Conservation (phyloP, 2,888 invertebrate species). For the Diarsia rubi region DNA sequence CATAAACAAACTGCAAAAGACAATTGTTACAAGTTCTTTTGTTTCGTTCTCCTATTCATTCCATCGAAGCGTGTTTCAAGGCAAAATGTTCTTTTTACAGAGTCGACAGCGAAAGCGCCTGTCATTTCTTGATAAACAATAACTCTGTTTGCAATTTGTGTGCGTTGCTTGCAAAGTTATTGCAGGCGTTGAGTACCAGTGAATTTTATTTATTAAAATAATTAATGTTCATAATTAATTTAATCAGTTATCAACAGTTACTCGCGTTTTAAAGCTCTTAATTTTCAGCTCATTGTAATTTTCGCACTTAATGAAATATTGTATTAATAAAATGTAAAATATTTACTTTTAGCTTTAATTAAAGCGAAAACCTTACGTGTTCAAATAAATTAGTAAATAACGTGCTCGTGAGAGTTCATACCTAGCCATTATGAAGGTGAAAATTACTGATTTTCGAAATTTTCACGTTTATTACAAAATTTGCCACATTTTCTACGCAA, state of each 20-base stretch:
- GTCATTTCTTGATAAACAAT: conserved; percentile 75
- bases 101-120: conserved; percentile 71
- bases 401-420: background rate
- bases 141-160: conserved; percentile 66
- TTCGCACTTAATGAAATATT: background rate
- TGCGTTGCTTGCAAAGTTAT: conserved; percentile 64
- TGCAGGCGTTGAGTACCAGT: conserved; percentile 39
- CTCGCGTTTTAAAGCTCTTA: background rate
- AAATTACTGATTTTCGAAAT: conserved; percentile 33
- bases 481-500: conserved; percentile 28
- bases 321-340: background rate
- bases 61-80: conserved; percentile 52
- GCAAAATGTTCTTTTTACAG: conserved; percentile 60
- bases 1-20: conserved; percentile 41
- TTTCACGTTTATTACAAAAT: conserved; percentile 38
- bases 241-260: background rate
- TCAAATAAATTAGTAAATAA: conserved; percentile 5
- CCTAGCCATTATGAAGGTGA: background rate
- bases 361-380: background rate
- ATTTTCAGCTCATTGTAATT: background rate
- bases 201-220: conserved; percentile 6
- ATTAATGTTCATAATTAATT: conserved; percentile 6
- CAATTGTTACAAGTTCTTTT: conserved; percentile 59
- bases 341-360: background rate
- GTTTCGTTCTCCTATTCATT: conserved; percentile 56